Evolutionary conservation across 2,797 vertebrate species (phyloP), one percentile per base, ranked within the genome.

Genomic region (Chaenodraco wilsoni): DNA sequence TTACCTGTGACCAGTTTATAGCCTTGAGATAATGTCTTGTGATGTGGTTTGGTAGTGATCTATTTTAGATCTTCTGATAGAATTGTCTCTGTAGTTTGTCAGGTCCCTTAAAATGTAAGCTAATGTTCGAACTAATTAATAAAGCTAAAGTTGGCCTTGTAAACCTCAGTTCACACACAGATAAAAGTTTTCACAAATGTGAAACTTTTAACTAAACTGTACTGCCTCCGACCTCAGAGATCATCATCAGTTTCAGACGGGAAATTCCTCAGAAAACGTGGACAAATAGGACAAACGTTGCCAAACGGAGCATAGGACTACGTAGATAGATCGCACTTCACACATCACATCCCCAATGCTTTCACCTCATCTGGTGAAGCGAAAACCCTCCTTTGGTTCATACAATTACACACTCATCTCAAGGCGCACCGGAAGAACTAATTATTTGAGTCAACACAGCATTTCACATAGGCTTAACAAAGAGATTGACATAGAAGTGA

Each of bases 391-490:
- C 11, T 33, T 21, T 0, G 3, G 8, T 70, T 86, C n/a, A 88
- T 83, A 45, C 88, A 87, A 92, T 89, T 92, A 27, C 88, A 87
- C 88, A 87, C 88, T 64, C 49, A 13, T 86, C 78, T 83, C 70
- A 65, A 43, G 16, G 68, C 75, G 72, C 50, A 3, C 43, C 17
- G 79, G 41, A 41, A 37, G n/a, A 63, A 64, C 33, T 67, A 76
- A 77, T 69, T 49, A 31, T 58, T 37, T 70, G 79, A 80, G 75
- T 77, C 83, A 54, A 59, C 72, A 45, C 57, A 57, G 51, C 49
- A 23, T 64, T 60, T 63, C 3, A 58, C 55, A 52, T 9, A 51
- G 69, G 45, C 63, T 57, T 52, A 23, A 64, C 46, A 58, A 64
- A 59, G 65, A 69, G 23, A 65, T 17, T 46, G 69, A 31, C 11